Conservation (phyloP, 2,888 invertebrate genomes). For the Oeneis ivallda region DNA sequence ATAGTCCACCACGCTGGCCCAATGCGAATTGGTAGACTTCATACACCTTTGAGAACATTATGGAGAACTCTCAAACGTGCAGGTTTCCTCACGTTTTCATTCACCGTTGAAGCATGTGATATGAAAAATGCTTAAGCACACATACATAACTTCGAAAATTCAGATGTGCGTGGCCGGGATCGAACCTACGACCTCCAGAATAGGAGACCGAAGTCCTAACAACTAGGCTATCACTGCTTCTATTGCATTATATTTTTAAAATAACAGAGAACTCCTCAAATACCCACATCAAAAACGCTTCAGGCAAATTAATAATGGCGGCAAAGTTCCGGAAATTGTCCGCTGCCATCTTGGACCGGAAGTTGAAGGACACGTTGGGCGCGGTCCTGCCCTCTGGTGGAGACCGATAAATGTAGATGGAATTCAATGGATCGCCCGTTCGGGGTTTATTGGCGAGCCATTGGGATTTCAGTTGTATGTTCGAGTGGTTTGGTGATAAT, state of each 20-base stretch:
- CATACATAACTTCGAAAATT: too few species aligned
- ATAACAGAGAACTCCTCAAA: not conserved
- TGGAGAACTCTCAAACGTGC: too few species aligned
- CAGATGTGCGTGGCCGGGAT: too few species aligned
- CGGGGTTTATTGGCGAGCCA: constrained; percentile 27
- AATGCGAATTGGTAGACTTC: too few species aligned
- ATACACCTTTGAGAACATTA: too few species aligned
- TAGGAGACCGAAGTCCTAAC: too few species aligned
- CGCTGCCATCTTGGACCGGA: constrained; percentile 46
- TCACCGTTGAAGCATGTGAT: too few species aligned
- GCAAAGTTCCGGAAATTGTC: constrained; percentile 48
- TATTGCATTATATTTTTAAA: not conserved
- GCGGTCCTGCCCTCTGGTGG: constrained; percentile 43
- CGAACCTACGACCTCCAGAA: too few species aligned
- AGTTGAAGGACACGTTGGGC: constrained; percentile 43
- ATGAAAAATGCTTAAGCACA: too few species aligned
- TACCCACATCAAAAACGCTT: constrained; percentile 20
- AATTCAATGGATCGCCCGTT: constrained; percentile 41
- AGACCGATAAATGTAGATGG: constrained; percentile 46
- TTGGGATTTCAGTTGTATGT: constrained; percentile 22
- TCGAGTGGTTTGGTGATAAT: not conserved
- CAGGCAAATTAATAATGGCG: constrained; percentile 44
- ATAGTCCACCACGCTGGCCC: too few species aligned
- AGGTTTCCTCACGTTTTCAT: too few species aligned
- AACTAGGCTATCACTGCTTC: too few species aligned